Percentiles rank a stretch among this genome's conserved stretches.
These are phyloP conservation scores for Lasiurus borealis DNA, from an alignment of 2,113 vertebrate genomes.

Conservation along the genomic window DNA sequence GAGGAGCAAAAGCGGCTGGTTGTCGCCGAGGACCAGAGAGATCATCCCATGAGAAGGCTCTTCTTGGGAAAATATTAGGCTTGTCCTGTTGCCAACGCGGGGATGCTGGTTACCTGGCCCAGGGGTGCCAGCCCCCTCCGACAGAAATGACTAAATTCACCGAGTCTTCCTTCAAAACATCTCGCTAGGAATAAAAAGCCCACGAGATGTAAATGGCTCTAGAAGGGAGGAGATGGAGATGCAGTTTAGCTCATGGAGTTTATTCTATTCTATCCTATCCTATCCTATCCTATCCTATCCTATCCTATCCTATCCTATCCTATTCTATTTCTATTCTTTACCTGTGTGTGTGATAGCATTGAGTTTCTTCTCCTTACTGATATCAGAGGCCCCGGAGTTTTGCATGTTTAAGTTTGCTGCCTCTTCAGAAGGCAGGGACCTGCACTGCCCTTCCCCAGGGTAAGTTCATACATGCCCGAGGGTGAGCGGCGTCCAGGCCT, in stretches of 20 bases:
- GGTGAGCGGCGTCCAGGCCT: neutral
- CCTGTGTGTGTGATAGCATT: neutral
- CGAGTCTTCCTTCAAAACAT: slow-evolving; percentile 53
- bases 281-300: too few relatives aligned
- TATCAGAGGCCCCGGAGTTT: neutral
- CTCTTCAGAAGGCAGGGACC: neutral
- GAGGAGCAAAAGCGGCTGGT: slow-evolving; percentile 64
- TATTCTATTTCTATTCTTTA: neutral
- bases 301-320: neutral
- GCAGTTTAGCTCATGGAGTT: neutral
- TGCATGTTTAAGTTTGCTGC: neutral
- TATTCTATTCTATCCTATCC: too few relatives aligned
- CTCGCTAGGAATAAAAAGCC: neutral
- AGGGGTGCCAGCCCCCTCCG: slow-evolving; percentile 61
- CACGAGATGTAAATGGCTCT: neutral
- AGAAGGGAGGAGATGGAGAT: neutral
- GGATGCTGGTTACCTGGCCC: slow-evolving; percentile 77
- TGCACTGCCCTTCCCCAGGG: neutral
- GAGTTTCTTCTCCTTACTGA: neutral
- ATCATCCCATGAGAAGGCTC: slow-evolving; percentile 65
- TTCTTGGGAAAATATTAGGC: slow-evolving; percentile 81
- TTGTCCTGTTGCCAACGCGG: slow-evolving; percentile 70
- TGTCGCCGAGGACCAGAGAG: slow-evolving; percentile 64
- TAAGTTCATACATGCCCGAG: neutral
- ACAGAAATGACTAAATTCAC: slow-evolving; percentile 61